Evolutionary conservation across 2,888 invertebrate species (phyloP), one percentile per base, ranked within the genome.

Genomic region (Coenonympha arcania): DNA sequence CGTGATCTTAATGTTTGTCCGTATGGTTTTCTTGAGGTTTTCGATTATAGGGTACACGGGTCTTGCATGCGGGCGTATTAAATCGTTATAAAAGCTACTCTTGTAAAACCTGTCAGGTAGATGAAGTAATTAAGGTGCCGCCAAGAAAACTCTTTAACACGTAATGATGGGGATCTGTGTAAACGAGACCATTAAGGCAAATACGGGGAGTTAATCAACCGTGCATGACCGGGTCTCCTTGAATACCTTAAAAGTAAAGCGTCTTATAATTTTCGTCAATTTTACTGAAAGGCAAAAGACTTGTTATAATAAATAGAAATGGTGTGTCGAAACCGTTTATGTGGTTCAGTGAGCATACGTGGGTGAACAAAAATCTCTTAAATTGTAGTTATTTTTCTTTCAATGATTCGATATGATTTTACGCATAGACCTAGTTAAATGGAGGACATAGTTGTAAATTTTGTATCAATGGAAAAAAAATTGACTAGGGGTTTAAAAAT

Each of bases 111-210:
- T 52, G 61, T 59, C 69, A 69, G 67, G 73, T 74, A 72, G 76
- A 78, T 71, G 69, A 68, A 72, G 73, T 74, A 70, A 78, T 81
- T 78, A 78, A 76, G 73, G 73, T 79, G 75, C 75, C 75, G 63
- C 65, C 64, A 51, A 64, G 73, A 72, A 76, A 78, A 73, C 67
- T 65, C 66, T 68, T 63, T 57, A 56, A 50, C 50, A 67, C 69
- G 64, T 76, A 79, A 79, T 75, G 68, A 76, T 72, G 67, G 70
- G 73, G 48, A 52, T 76, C 71, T 68, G 72, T 71, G 73, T 68
- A 70, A 76, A 78, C 77, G 73, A 73, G 76, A 77, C 50, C 55
- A 79, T 79, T 75, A 66, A 76, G 73, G 76, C 63, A 71, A 78
- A 72, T 68, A 71, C 65, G 62, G 69, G 70, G 64, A 69, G 66